phyloP scores from a whole-genome alignment of 2,797 vertebrate genomes.

The Smutsia gigantea region DNA sequence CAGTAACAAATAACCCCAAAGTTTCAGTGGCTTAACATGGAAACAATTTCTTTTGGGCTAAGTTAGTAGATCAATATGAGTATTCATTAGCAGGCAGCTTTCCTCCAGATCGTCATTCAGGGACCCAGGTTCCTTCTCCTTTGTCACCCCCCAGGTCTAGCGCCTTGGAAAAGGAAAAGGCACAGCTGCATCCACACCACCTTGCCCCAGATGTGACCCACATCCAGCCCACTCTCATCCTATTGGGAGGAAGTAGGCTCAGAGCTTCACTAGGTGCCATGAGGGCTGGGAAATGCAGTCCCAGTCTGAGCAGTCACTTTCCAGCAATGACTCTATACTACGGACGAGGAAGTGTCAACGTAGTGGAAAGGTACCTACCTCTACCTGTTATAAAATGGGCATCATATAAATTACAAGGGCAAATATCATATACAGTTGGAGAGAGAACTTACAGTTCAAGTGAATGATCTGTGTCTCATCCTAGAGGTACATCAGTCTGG shows the following conservation, averaged over 20 bases:
- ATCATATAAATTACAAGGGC: background rate
- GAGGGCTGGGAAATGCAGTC: background rate
- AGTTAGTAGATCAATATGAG: background rate
- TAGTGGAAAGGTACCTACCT: background rate
- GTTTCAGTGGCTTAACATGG: background rate
- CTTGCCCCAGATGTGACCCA: background rate
- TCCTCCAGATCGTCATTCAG: background rate
- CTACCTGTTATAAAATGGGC: background rate
- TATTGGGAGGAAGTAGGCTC: background rate
- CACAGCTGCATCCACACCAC: background rate
- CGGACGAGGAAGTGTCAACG: background rate
- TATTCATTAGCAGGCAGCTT: background rate
- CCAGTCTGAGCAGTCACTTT: background rate
- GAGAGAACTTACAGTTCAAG: background rate
- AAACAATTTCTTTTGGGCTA: background rate
- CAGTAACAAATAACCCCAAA: background rate
- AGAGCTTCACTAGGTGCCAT: background rate
- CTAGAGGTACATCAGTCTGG: background rate
- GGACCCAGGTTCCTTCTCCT: background rate
- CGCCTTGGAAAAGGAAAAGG: constrained; percentile 1
- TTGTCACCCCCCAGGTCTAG: background rate
- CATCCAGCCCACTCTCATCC: background rate
- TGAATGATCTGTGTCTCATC: background rate
- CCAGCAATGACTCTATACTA: background rate
- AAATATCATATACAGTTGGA: background rate